phyloP scores from a whole-genome alignment of 2,888 invertebrate genomes.

The Melinaea menophilus region DNA sequence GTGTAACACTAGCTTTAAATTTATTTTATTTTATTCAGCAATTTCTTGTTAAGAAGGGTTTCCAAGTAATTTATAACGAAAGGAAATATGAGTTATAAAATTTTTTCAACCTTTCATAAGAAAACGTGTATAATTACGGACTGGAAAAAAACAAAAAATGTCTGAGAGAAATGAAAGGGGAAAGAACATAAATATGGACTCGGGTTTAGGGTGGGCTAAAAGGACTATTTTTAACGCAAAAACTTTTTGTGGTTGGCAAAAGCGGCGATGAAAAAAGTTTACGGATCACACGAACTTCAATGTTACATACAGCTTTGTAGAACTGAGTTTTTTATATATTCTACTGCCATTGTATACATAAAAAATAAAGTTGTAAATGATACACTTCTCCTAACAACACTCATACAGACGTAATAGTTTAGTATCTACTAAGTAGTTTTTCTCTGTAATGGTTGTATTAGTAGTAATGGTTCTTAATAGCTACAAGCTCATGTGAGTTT shows the following conservation, averaged over 20 bases:
- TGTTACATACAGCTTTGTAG: neutral
- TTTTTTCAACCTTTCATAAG: neutral
- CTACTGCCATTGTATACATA: too few relatives aligned
- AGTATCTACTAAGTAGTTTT: neutral
- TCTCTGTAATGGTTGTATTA: slow-evolving; percentile 1
- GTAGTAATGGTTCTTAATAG: slow-evolving; percentile 4
- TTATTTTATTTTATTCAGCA: neutral
- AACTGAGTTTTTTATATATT: neutral
- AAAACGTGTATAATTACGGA: slow-evolving; percentile 1
- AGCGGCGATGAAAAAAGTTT: slow-evolving; percentile 4
- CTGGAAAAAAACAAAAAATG: neutral
- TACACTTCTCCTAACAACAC: too few relatives aligned
- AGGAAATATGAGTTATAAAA: neutral
- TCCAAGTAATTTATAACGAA: neutral
- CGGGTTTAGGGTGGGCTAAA: slow-evolving; percentile 11
- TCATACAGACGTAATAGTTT: neutral
- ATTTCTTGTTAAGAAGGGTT: neutral
- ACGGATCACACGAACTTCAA: neutral
- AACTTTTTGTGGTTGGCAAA: slow-evolving; percentile 16
- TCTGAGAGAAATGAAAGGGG: slow-evolving; percentile 7
- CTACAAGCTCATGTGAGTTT: slow-evolving; percentile 1
- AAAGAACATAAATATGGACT: slow-evolving; percentile 11
- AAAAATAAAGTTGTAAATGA: too few relatives aligned
- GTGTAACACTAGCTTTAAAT: too few relatives aligned
- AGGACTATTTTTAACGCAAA: slow-evolving; percentile 13